Conservation (phyloP, 2,888 invertebrate species). For the Linnaemya vulpina region DNA sequence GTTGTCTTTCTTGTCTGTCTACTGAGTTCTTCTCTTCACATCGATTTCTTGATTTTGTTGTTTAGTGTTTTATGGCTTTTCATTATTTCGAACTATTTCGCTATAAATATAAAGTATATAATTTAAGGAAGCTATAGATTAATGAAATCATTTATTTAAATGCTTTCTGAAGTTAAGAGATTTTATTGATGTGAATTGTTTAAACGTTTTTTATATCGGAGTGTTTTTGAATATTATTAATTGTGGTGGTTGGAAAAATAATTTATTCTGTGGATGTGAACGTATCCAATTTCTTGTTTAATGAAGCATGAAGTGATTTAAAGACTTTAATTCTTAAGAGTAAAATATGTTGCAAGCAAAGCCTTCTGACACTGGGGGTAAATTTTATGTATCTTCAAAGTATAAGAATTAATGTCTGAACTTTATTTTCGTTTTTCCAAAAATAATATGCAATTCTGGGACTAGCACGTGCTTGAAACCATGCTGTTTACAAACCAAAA, state of each 20-base stretch:
- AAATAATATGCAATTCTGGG: no score
- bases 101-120: constrained; percentile 62
- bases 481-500: no score
- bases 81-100: constrained; percentile 62
- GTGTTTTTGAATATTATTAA: constrained; percentile 51
- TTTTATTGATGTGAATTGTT: constrained; percentile 14
- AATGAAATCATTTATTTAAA: constrained; percentile 69
- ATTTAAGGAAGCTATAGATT: constrained; percentile 69
- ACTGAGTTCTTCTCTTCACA: not conserved
- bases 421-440: no score
- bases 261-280: not conserved
- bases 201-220: constrained; percentile 10
- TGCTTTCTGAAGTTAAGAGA: constrained; percentile 27
- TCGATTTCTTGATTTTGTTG: constrained; percentile 52
- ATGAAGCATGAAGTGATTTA: not conserved
- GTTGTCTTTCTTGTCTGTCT: not conserved
- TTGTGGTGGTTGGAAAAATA: constrained; percentile 29
- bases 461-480: no score
- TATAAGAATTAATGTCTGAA: no score
- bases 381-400: not conserved
- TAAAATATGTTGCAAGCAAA: not conserved
- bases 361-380: not conserved
- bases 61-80: constrained; percentile 66
- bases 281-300: constrained; percentile 25
- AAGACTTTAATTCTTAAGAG: not conserved